Conservation (phyloP, 2,888 invertebrate species). For the Polyploca ridens region DNA sequence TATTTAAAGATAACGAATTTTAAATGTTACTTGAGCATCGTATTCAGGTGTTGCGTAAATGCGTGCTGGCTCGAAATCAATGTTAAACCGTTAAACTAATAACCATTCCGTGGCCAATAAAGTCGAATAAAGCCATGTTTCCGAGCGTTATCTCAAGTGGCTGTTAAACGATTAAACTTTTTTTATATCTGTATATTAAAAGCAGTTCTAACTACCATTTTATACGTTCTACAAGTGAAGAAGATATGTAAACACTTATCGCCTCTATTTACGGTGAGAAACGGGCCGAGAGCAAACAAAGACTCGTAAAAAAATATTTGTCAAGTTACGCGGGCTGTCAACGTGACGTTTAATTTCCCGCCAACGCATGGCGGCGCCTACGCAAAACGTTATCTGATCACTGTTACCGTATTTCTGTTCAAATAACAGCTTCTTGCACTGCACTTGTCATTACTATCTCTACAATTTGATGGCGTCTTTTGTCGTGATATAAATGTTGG, state of each 20-base stretch:
- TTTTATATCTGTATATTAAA: background rate
- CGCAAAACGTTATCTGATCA: slow-evolving; percentile 19
- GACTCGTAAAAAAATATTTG: slow-evolving; percentile 34
- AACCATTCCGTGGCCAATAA: slow-evolving; percentile 10
- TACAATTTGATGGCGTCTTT: slow-evolving; percentile 21
- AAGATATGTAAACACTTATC: slow-evolving; percentile 40
- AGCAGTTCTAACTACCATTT: slow-evolving; percentile 19
- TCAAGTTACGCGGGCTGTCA: slow-evolving; percentile 44
- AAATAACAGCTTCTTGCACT: slow-evolving; percentile 8
- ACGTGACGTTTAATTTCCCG: slow-evolving; percentile 55
- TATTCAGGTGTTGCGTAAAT: background rate
- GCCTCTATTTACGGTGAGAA: background rate
- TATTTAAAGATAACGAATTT: background rate
- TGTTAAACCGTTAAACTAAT: slow-evolving; percentile 19
- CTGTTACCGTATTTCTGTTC: slow-evolving; percentile 15
- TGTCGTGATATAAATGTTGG: slow-evolving; percentile 17
- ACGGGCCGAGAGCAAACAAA: slow-evolving; percentile 38
- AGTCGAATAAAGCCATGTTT: slow-evolving; percentile 1
- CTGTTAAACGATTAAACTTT: background rate
- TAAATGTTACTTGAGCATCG: background rate
- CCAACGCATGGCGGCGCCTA: slow-evolving; percentile 29
- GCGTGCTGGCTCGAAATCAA: background rate
- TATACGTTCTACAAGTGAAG: slow-evolving; percentile 35
- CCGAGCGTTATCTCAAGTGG: slow-evolving; percentile 15
- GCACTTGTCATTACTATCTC: slow-evolving; percentile 8